phyloP scores from a whole-genome alignment of 2,113 vertebrate genomes.

The Murina feae region DNA sequence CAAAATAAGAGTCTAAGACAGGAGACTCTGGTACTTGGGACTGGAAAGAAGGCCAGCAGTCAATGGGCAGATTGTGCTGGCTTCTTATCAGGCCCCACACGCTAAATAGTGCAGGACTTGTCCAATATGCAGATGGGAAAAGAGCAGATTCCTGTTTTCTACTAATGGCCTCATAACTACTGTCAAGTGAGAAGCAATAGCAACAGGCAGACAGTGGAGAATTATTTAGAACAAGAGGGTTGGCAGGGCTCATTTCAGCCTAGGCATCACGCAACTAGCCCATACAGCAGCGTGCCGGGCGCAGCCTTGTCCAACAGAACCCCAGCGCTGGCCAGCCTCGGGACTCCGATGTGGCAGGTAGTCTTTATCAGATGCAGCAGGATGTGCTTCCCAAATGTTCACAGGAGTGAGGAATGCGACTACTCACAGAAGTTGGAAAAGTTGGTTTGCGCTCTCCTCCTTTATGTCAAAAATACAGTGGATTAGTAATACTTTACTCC shows the following conservation, averaged over 20 bases:
- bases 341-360: not conserved
- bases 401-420: not conserved
- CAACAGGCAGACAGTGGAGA: constrained; percentile 34
- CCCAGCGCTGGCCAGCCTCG: not conserved
- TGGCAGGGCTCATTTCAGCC: not conserved
- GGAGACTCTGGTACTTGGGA: constrained; percentile 57
- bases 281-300: not conserved
- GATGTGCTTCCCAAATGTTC: not conserved
- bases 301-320: not conserved
- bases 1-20: constrained; percentile 52
- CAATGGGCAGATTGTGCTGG: constrained; percentile 72
- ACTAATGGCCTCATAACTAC: constrained; percentile 60
- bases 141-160: constrained; percentile 69
- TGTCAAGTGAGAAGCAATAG: constrained; percentile 48
- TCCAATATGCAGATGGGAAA: constrained; percentile 72
- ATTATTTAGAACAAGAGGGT: constrained; percentile 42
- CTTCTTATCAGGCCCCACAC: constrained; percentile 55
- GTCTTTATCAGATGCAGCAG: not conserved
- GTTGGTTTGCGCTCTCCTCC: not conserved
- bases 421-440: not conserved
- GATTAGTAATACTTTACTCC: not conserved
- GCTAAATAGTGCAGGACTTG: constrained; percentile 68
- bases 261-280: not conserved
- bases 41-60: constrained; percentile 63
- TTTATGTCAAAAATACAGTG: not conserved